Conservation (phyloP, 2,113 vertebrate species). For the Microcebus tavaratra region DNA sequence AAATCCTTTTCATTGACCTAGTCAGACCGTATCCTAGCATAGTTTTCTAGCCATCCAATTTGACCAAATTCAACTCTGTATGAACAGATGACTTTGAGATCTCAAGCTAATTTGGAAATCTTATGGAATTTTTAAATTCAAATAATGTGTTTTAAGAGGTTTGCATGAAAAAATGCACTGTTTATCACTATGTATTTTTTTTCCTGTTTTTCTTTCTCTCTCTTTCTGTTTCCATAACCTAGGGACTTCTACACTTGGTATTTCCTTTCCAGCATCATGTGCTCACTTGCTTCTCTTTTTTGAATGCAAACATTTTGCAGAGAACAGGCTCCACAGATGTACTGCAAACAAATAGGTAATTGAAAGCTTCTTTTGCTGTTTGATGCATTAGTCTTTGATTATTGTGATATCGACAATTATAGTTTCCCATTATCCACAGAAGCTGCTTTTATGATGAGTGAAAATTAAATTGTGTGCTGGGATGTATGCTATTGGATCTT, state of each 20-base stretch:
- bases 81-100: neutral
- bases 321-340: neutral
- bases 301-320: neutral
- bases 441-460: constrained; percentile 52
- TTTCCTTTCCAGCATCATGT: constrained; percentile 4
- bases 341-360: constrained; percentile 52
- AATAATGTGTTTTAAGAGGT: constrained; percentile 19
- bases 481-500: neutral
- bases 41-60: neutral
- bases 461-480: constrained; percentile 62
- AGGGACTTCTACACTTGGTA: neutral
- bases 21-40: rapidly evolving
- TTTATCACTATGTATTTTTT: neutral
- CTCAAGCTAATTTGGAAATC: neutral
- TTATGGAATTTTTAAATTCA: constrained; percentile 43
- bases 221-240: neutral
- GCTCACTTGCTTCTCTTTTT: neutral
- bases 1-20: neutral
- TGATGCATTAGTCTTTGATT: constrained; percentile 60
- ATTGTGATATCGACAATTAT: constrained; percentile 56
- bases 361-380: constrained; percentile 39
- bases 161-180: neutral
- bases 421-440: constrained; percentile 21
- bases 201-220: neutral
- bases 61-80: neutral